Conservation (phyloP, 2,888 invertebrate genomes). For the Troides oblongomaculatus region DNA sequence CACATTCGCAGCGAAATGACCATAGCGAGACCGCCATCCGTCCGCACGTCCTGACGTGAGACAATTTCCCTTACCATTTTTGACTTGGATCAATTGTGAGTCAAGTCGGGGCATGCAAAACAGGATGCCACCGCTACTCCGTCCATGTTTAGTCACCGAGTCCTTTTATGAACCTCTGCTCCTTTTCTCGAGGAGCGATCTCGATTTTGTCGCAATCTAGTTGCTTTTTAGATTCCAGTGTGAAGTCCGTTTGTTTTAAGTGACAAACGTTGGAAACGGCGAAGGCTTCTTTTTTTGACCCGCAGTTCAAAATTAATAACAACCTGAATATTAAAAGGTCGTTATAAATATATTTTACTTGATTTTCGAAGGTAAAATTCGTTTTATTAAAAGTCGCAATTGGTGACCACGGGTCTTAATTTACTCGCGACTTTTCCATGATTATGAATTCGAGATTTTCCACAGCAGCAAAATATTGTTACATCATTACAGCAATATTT, state of each 20-base stretch:
- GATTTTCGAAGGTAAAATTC: no score
- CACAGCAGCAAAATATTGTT: no score
- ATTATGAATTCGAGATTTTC: no score
- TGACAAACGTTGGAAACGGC: no score
- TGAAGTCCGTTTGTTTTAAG: slow-evolving; percentile 16
- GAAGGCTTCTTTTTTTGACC: no score
- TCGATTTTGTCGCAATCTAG: slow-evolving; percentile 48
- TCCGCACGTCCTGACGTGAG: slow-evolving; percentile 46
- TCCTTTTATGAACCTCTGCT: slow-evolving; percentile 48
- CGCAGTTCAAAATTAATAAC: no score
- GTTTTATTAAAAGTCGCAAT: no score
- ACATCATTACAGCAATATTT: no score
- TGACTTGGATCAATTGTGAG: slow-evolving; percentile 63
- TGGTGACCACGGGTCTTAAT: no score
- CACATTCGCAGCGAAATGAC: slow-evolving; percentile 32
- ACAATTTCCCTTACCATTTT: slow-evolving; percentile 61
- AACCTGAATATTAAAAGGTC: no score
- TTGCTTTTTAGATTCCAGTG: slow-evolving; percentile 44
- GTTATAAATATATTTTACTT: no score
- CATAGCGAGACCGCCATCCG: slow-evolving; percentile 33
- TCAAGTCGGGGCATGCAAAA: slow-evolving; percentile 59
- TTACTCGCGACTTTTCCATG: no score
- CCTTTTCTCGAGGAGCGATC: slow-evolving; percentile 49
- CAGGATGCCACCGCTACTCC: slow-evolving; percentile 40
- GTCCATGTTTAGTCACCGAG: slow-evolving; percentile 53